Conservation (phyloP, 2,113 vertebrate genomes). For the Heterotilapia buettikoferi region DNA sequence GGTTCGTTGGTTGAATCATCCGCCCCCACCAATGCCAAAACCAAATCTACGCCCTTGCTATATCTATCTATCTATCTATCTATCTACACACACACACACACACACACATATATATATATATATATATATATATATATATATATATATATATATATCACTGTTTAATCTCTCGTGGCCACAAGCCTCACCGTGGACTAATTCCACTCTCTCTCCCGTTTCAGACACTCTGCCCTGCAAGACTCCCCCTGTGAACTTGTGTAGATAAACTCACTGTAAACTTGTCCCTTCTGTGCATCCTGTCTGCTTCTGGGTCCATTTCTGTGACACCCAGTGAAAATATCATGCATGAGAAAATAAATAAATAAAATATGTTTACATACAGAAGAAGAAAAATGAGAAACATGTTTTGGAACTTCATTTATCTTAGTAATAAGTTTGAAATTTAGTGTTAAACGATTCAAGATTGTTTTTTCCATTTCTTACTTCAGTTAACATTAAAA, state of each 20-base stretch:
- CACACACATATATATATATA: no score
- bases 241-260: fast-evolving
- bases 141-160: not conserved
- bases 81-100: no score
- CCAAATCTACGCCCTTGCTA: no score
- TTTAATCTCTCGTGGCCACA: fast-evolving
- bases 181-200: fast-evolving
- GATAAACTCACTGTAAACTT: not conserved
- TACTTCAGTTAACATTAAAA: not conserved
- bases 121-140: no score
- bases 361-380: not conserved
- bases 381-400: not conserved
- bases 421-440: not conserved
- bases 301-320: fast-evolving
- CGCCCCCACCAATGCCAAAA: no score
- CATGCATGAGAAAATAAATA: fast-evolving
- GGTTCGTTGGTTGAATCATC: no score
- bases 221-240: fast-evolving
- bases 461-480: not conserved
- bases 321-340: not conserved
- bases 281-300: fast-evolving
- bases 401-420: not conserved
- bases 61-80: no score
- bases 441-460: not conserved
- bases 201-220: not conserved